phyloP scores from a whole-genome alignment of 1,140 invertebrate genomes.

The Triops longicaudatus region DNA sequence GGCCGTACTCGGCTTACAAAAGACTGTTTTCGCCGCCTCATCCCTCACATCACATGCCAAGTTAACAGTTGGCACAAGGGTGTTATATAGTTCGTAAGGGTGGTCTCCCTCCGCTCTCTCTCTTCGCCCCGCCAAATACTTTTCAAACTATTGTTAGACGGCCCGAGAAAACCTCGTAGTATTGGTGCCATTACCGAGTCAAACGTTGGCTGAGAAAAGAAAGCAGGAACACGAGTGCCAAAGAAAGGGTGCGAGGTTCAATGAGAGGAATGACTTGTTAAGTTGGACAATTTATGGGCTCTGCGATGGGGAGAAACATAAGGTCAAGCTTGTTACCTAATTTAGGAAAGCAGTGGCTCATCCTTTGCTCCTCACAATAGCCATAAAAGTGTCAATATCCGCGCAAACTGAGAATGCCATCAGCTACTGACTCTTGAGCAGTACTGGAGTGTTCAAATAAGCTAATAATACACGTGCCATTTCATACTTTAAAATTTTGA shows the following conservation, averaged over 20 bases:
- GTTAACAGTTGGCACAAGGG: neutral
- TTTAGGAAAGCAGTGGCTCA: neutral
- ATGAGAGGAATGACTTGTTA: neutral
- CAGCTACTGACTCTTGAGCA: no score
- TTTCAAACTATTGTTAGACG: neutral
- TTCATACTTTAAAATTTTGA: no score
- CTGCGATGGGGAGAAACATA: neutral
- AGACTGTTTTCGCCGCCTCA: slow-evolving; percentile 4
- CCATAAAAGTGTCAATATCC: no score
- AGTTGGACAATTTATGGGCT: neutral
- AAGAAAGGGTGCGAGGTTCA: neutral
- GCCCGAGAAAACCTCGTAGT: neutral
- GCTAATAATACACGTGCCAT: no score
- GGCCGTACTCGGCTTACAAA: neutral
- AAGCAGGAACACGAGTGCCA: neutral
- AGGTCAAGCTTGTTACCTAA: neutral
- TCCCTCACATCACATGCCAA: slow-evolving; percentile 7
- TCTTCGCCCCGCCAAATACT: neutral
- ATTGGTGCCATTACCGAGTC: neutral
- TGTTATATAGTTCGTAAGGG: neutral
- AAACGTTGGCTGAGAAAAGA: neutral
- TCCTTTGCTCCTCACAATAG: no score
- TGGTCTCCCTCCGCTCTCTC: neutral
- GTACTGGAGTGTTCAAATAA: no score
- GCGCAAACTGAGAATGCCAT: no score